A percentile compares a stretch with the other conserved stretches of the same genome.
Evolutionary conservation across 2,113 vertebrate species (phyloP).

Genomic region (Dromaius novaehollandiae): DNA sequence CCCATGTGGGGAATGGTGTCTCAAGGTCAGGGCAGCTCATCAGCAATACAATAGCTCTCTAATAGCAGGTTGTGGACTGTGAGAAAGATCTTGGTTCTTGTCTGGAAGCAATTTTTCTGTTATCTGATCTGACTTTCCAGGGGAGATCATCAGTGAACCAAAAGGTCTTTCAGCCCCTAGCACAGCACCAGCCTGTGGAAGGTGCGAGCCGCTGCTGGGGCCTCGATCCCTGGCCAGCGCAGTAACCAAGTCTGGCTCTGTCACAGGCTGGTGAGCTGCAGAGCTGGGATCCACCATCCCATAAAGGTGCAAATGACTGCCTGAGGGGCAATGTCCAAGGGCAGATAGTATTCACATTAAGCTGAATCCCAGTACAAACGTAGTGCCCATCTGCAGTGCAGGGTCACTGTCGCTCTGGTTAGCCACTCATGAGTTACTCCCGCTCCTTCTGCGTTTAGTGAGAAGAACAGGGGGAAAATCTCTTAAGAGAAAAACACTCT

Average conservation of each 20-base stretch:
- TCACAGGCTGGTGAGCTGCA: background rate
- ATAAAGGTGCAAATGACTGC: too few relatives aligned
- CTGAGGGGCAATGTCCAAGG: too few relatives aligned
- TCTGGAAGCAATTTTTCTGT: background rate
- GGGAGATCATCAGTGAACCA: background rate
- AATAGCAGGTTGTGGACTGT: background rate
- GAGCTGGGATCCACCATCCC: background rate
- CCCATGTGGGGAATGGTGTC: background rate
- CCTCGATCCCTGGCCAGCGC: background rate
- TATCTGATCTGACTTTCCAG: background rate
- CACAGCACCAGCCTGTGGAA: background rate
- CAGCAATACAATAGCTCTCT: background rate
- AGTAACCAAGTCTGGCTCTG: background rate
- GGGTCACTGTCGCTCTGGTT: too few relatives aligned
- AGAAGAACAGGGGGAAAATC: too few relatives aligned
- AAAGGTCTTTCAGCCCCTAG: background rate
- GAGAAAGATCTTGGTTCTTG: background rate
- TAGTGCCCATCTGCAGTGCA: too few relatives aligned
- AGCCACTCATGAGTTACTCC: too few relatives aligned
- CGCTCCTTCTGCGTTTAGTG: too few relatives aligned
- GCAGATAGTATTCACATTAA: background rate
- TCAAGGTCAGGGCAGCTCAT: background rate
- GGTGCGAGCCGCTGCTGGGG: accelerated
- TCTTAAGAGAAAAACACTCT: too few relatives aligned
- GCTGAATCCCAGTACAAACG: too few relatives aligned